A percentile compares a stretch with the other conserved stretches of the same genome.
These are phyloP conservation scores for Zaprionus africanus DNA, from an alignment of 1,140 invertebrate species.

Conservation along the genomic window DNA sequence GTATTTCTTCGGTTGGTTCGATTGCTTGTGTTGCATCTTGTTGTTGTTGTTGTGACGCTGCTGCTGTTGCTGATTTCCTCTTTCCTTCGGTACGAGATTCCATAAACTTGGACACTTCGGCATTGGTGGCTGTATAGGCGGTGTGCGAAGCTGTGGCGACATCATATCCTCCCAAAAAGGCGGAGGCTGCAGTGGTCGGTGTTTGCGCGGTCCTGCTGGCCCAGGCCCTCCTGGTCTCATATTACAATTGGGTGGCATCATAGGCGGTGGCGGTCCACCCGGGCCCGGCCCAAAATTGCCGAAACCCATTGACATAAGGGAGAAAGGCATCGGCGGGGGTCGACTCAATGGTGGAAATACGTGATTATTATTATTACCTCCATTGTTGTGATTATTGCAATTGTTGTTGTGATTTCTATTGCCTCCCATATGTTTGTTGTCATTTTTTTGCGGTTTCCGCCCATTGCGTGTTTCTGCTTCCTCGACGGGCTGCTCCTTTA, in stretches of 20 bases:
- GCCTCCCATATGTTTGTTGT: constrained; percentile 19
- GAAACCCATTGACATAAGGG: constrained; percentile 57
- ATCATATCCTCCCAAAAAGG: constrained; percentile 78
- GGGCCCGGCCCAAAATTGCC: constrained; percentile 56
- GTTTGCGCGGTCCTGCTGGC: constrained; percentile 25
- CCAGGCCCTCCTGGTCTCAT: constrained; percentile 32
- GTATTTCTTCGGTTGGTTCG: constrained; percentile 48
- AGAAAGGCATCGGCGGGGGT: constrained; percentile 65
- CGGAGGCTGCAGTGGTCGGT: constrained; percentile 62
- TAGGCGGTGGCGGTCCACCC: constrained; percentile 20
- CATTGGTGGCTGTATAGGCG: constrained; percentile 72
- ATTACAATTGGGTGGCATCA: constrained; percentile 30
- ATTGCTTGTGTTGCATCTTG: constrained; percentile 32
- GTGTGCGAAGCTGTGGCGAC: constrained; percentile 55
- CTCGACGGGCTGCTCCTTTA: constrained; percentile 21
- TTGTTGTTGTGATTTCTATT: constrained; percentile 23
- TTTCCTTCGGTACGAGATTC: constrained; percentile 68
- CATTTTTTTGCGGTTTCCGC: constrained; percentile 41
- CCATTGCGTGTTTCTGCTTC: constrained; percentile 15
- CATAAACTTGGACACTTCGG: constrained; percentile 69
- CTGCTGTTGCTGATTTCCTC: constrained; percentile 23
- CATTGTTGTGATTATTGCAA: constrained; percentile 13
- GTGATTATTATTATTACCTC: constrained; percentile 34
- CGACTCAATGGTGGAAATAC: constrained; percentile 45
- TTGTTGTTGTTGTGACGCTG: constrained; percentile 26